Evolutionary conservation across 2,797 vertebrate species (phyloP), one percentile per base, ranked within the genome.

Genomic region (Acipenser transmontanus): DNA sequence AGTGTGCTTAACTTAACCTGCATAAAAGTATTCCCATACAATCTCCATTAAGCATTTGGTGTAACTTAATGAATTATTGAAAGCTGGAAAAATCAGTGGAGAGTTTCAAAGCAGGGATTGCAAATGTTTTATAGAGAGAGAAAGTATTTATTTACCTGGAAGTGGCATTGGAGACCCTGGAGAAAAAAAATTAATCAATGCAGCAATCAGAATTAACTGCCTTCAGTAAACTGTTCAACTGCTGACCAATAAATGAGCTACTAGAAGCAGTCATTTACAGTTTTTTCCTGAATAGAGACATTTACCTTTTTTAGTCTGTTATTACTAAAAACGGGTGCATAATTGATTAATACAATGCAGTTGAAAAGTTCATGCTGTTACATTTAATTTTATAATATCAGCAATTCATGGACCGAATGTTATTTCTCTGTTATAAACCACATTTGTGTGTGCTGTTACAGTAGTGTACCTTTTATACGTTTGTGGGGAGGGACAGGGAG

Each of bases 131-230:
- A 76, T 66, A 0, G 1, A 61, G 70, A 77, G 72, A 78, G 66
- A 81, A 87, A 84, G 79, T 78, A 78, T 76, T 82, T 85, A 73
- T 81, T 80, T 79, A 83, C 72, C 65, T 79, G 67, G 62, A 73
- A 67, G 63, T 83, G 74, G 80, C 70, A 73, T 12, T 68, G 72
- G 56, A 77, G 60, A 75, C 68, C 68, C 57, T 72, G 64, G 73
- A 77, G 72, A 75, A 62, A 76, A 81, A 76, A 70, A 75, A 34
- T 17, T 17, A 80, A 77, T 81, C 77, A 80, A 73, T 84, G 67
- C 63, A 71, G 68, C 65, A 81, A 74, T 81, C 79, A 76, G 75
- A 74, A 70, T 72, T 61, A 68, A 11, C 80, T 74, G 52, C 64
- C 80, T 84, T 76, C 68, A 76, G 71, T 70, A 75, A 77, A 65